phyloP scores from a whole-genome alignment of 2,888 invertebrate genomes.

The Scaptomyza caliginosa region DNA sequence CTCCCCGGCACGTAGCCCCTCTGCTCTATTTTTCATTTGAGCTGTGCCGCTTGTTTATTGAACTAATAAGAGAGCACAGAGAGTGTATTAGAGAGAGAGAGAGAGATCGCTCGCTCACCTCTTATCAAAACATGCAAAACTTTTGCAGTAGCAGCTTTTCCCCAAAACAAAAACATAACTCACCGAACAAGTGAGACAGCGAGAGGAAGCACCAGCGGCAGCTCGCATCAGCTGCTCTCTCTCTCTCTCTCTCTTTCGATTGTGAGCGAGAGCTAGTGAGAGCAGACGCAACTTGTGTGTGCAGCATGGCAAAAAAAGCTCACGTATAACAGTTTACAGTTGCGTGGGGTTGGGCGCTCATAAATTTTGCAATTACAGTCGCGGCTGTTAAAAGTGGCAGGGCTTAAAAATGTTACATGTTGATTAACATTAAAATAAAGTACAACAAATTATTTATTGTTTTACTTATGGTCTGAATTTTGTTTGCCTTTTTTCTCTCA shows the following conservation, averaged over 20 bases:
- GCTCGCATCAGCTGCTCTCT: constrained; percentile 13
- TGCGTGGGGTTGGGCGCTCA: constrained; percentile 28
- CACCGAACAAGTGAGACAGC: constrained; percentile 34
- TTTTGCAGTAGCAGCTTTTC: constrained; percentile 36
- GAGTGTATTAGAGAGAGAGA: constrained; percentile 9
- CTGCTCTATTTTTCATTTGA: constrained; percentile 4
- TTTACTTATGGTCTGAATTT: no score
- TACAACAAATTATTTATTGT: background rate
- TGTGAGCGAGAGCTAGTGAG: background rate
- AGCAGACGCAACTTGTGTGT: constrained; percentile 34
- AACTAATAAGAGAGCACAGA: constrained; percentile 30
- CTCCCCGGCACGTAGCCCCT: background rate
- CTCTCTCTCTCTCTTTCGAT: background rate
- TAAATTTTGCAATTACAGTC: constrained; percentile 33
- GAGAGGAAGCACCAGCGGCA: constrained; percentile 16
- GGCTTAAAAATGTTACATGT: background rate
- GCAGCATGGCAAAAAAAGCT: constrained; percentile 45
- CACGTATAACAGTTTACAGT: constrained; percentile 43
- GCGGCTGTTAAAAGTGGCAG: background rate
- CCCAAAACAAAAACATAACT: constrained; percentile 61
- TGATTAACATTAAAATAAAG: no score
- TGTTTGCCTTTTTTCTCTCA: constrained; percentile 12
- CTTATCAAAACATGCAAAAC: constrained; percentile 44
- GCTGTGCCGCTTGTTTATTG: constrained; percentile 47
- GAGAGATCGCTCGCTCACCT: constrained; percentile 9